Conservation (phyloP, 2,113 vertebrate genomes). For the Corvus cornix region DNA sequence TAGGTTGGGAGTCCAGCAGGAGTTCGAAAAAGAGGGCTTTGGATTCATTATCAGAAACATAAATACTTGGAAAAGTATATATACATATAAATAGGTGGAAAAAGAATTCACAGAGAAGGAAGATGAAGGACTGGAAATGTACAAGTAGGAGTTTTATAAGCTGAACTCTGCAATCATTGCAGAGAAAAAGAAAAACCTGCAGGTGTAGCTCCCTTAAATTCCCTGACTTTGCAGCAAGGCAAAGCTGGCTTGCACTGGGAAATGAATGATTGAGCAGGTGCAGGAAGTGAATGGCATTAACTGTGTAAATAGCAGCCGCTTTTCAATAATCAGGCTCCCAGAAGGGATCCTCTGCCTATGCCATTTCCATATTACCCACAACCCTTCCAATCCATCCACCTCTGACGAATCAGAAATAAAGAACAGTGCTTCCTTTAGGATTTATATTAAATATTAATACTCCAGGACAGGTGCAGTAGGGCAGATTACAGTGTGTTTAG, state of each 20-base stretch:
- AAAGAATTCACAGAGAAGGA: neutral
- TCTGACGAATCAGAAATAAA: neutral
- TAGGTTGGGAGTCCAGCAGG: neutral
- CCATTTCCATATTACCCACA: slow-evolving; percentile 17
- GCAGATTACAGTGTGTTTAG: neutral
- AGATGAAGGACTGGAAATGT: neutral
- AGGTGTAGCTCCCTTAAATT: slow-evolving; percentile 37
- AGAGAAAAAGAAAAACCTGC: neutral
- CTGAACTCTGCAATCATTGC: neutral
- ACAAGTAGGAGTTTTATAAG: neutral
- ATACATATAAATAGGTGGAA: neutral
- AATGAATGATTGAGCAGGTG: slow-evolving; percentile 51
- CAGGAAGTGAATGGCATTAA: slow-evolving; percentile 43
- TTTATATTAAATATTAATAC: neutral
- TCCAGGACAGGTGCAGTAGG: neutral
- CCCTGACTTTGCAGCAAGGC: slow-evolving; percentile 4
- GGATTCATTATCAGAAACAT: neutral
- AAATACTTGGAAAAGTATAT: neutral
- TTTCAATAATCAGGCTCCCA: slow-evolving; percentile 46
- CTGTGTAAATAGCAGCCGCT: slow-evolving; percentile 59
- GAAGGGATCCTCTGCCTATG: slow-evolving; percentile 6
- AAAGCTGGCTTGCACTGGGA: slow-evolving; percentile 14
- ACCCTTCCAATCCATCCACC: neutral
- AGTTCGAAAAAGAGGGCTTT: neutral
- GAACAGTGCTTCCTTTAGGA: neutral